Evolutionary conservation across 2,797 vertebrate genomes (phyloP).

Genomic region (Lepus townsendii): DNA sequence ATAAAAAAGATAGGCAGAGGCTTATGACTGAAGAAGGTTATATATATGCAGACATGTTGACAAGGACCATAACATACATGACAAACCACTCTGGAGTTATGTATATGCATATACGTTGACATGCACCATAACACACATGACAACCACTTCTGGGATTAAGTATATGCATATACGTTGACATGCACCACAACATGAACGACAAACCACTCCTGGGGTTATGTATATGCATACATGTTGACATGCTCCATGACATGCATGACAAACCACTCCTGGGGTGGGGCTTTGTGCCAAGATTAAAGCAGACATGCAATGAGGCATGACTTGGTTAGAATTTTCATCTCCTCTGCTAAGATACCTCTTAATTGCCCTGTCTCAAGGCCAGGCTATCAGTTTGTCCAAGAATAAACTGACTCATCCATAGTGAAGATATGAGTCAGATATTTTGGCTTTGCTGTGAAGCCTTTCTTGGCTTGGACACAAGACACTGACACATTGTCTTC

Average conservation of each 20-base stretch:
- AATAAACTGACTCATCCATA: constrained; percentile 53
- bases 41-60: too few species aligned
- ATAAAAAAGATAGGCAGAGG: constrained; percentile 44
- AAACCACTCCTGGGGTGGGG: not conserved
- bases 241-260: not conserved
- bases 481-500: constrained; percentile 42
- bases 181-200: too few species aligned
- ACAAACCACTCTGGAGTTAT: not conserved
- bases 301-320: not conserved
- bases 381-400: constrained; percentile 54
- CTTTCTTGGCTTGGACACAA: constrained; percentile 65
- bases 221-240: too few species aligned
- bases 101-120: too few species aligned
- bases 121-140: too few species aligned
- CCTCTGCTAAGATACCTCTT: constrained; percentile 14
- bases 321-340: not conserved
- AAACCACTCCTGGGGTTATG: too few species aligned
- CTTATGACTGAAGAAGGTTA: not conserved
- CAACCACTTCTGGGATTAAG: too few species aligned
- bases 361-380: constrained; percentile 21
- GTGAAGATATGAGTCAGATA: constrained; percentile 68
- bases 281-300: constrained; percentile 15
- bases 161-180: too few species aligned
- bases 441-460: constrained; percentile 61
- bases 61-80: not conserved